A percentile compares a stretch with the other conserved stretches of the same genome.
Evolutionary conservation across 2,113 vertebrate genomes (phyloP).

Genomic region (Gadus chalcogrammus): DNA sequence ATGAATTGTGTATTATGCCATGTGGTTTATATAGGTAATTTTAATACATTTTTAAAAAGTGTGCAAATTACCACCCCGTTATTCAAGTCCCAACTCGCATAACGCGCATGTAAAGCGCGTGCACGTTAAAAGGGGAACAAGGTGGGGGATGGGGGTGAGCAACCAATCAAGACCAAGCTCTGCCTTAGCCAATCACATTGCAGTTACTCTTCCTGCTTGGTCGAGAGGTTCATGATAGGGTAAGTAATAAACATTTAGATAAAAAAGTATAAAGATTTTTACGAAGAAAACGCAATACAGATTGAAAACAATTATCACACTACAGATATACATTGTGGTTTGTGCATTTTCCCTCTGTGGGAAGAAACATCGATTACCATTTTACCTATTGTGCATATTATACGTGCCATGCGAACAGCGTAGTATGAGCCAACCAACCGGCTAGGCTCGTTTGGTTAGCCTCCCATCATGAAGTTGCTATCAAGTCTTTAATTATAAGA

Average conservation of each 20-base stretch:
- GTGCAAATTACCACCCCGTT: no score
- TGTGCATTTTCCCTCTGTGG: background rate
- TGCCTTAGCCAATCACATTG: slow-evolving; percentile 18
- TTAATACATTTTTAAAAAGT: no score
- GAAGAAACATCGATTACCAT: background rate
- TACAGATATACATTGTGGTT: background rate
- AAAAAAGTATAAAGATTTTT: slow-evolving; percentile 10
- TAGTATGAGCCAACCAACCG: background rate
- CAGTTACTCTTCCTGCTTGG: slow-evolving; percentile 58
- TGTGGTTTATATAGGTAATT: no score
- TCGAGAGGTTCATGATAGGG: slow-evolving; percentile 31
- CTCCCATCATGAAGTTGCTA: background rate
- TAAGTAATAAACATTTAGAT: slow-evolving; percentile 37
- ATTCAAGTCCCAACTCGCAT: no score
- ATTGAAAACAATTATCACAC: background rate
- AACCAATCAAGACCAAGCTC: slow-evolving; percentile 20
- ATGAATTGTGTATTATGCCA: no score
- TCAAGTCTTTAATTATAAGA: background rate
- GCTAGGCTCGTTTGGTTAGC: slow-evolving; percentile 50
- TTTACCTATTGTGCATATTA: slow-evolving; percentile 19
- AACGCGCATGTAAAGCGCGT: no score
- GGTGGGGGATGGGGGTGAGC: slow-evolving; percentile 19
- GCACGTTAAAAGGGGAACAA: no score
- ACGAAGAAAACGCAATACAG: fast-evolving
- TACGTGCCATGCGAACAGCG: slow-evolving; percentile 26